Evolutionary conservation across 2,113 vertebrate genomes (phyloP), one percentile per base, ranked within the genome.

Genomic region (Xenopus borealis): DNA sequence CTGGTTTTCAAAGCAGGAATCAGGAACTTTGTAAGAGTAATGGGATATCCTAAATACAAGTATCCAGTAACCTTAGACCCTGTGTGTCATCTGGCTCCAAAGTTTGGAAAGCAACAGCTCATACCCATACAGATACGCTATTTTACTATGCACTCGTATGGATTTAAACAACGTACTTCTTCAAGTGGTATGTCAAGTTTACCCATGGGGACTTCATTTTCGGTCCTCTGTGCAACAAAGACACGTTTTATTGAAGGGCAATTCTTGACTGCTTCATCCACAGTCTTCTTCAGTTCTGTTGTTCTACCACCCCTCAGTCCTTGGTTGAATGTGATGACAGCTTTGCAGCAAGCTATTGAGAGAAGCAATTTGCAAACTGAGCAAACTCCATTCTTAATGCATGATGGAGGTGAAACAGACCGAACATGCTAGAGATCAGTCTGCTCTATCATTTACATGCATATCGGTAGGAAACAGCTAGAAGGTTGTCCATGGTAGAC

Each of bases 281-380:
- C 94, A 0, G 91, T 93, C 1, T 78, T 81, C 83, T 97, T 97
- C 66, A 97, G 87, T 59, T 92, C 83, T 44, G 90, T 72, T 68
- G 87, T 62, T 0, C 93, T 89, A 2, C 95, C 94, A 33, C 93
- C 95, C 47, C 95, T 85, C 72, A 97, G 82, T 2, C 85, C 93
- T 80, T 96, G 93, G 81, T 97, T 94, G 82, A 89, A 92, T 33
- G 96, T 98, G 82, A 98, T 85, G 71, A 97, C 86, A 33, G 90
- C 95, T 86, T 93, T 95, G 85, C 95, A 96, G 81, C 87, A 88
- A 79, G 96, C 96, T 95, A 81, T 61, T 84, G 70, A 81, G 6
- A 61, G 47, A 86, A 72, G 79, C 57, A 80, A 83, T 46, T 62
- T 71, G 44, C 52, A 71, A 70, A 64, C 8, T 66, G 2, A 20